Evolutionary conservation across 2,888 invertebrate species (phyloP), one percentile per base, ranked within the genome.

Genomic region (Mystacides longicornis): DNA sequence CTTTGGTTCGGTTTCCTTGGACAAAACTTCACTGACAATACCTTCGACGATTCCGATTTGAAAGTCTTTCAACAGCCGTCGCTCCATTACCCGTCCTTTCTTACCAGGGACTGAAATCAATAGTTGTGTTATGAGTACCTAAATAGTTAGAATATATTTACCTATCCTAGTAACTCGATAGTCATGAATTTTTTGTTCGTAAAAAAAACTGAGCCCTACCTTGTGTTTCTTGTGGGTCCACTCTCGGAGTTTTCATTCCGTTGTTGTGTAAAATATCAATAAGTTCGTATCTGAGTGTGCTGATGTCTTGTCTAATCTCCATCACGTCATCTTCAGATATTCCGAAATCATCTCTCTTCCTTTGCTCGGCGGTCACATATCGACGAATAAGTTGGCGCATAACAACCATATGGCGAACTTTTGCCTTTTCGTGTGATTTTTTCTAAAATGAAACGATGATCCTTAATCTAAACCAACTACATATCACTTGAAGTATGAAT

Each of bases 271-370:
- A 81, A 65, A 97, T 94, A 66, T 95, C 94, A 53, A 97, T 85
- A 20, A 97, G 77, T 67, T 97, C 96, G 69, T 88, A 97, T 60
- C 94, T 80, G 62, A 97, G 80, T 3, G 93, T 89, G n/a, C 93
- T 94, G 60, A 97, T 94, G 68, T 97, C 97, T 67, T 97, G 96
- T 64, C 97, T 83, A 65, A 97, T 93, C 77, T 98, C 98, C 83
- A 95, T 95, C 61, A 98, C 91, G 71, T 98, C 97, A 71, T 98
- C 98, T 68, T 97, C 97, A 0, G 93, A 94, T 21, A 97, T 90
- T 7, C 93, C 92, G 59, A 86, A 89, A 53, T 93, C 92, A 68
- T 96, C 94, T 50, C 92, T 81, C 62, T 90, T 92, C 46, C 89
- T 75, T 69, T 93, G 93, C 68, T 92, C 92, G 0, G 89, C 86